A percentile compares a stretch with the other conserved stretches of the same genome.
Conservation (phyloP, 2,113 vertebrate genomes). For the Psophia crepitans region DNA sequence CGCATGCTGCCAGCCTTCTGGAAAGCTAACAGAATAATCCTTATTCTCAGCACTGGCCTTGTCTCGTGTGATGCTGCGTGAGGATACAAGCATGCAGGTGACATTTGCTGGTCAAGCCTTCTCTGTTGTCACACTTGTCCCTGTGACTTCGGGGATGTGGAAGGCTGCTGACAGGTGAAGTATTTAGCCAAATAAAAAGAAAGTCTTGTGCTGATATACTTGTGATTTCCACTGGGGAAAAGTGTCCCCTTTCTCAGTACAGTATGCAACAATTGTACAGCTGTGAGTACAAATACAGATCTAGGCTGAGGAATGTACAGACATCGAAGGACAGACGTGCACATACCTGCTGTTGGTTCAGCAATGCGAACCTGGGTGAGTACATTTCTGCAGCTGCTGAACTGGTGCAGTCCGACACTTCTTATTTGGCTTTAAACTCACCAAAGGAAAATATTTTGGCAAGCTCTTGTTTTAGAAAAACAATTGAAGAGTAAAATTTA, state of each 20-base stretch:
- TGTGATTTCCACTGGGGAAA: not conserved
- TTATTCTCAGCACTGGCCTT: not conserved
- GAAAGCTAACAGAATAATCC: not conserved
- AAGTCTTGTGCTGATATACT: not conserved
- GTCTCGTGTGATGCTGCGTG: not conserved
- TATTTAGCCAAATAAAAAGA: not conserved
- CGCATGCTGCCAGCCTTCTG: not conserved
- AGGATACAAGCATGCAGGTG: not conserved
- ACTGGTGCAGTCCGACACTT: not conserved
- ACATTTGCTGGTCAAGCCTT: not conserved
- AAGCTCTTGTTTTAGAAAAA: not conserved
- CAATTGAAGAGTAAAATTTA: not conserved
- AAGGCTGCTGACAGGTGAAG: not conserved
- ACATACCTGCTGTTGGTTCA: not conserved
- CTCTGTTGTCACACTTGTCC: not conserved
- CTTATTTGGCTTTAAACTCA: not conserved
- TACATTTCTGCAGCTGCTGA: not conserved
- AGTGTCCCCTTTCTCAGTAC: not conserved
- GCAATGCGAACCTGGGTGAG: not conserved
- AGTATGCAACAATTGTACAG: not conserved
- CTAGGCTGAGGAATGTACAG: not conserved
- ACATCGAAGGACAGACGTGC: not conserved
- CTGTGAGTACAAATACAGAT: not conserved
- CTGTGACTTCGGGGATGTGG: not conserved
- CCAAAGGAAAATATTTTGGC: not conserved